phyloP scores from a whole-genome alignment of 2,888 invertebrate genomes.

The Philaethria dido region DNA sequence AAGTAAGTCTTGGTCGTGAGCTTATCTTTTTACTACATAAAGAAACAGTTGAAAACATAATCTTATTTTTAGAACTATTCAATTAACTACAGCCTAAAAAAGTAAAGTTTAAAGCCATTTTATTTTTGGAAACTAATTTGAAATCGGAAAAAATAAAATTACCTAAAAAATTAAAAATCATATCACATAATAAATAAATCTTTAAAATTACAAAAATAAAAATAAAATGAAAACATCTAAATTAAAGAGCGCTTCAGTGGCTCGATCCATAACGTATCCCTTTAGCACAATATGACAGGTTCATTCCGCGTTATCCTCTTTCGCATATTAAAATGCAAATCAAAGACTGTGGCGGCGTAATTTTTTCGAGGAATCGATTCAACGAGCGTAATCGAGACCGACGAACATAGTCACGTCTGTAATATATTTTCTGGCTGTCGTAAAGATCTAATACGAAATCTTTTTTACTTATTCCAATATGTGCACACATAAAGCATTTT shows the following conservation, averaged over 20 bases:
- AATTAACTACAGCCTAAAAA: too few relatives aligned
- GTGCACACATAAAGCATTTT: constrained; percentile 60
- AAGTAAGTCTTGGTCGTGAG: too few relatives aligned
- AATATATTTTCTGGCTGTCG: constrained; percentile 69
- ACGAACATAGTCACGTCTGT: constrained; percentile 70
- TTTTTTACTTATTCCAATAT: constrained; percentile 73
- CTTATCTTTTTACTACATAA: too few relatives aligned
- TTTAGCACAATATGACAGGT: constrained; percentile 68
- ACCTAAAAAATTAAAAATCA: too few relatives aligned
- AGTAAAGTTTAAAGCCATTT: too few relatives aligned
- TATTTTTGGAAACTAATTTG: too few relatives aligned
- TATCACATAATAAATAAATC: too few relatives aligned
- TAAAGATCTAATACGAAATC: constrained; percentile 70
- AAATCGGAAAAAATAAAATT: too few relatives aligned
- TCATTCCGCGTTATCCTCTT: constrained; percentile 63
- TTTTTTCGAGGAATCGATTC: constrained; percentile 64
- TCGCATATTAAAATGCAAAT: constrained; percentile 83
- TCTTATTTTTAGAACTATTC: neutral
- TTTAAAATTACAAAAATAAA: too few relatives aligned
- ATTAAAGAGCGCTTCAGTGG: constrained; percentile 11
- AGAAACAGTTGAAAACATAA: neutral
- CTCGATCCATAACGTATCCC: constrained; percentile 46
- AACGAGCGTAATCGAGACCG: constrained; percentile 62
- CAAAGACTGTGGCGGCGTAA: constrained; percentile 55
- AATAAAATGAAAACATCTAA: neutral